Evolutionary conservation across 2,113 vertebrate genomes (phyloP), one percentile per base, ranked within the genome.

Genomic region (Litocranius walleri): DNA sequence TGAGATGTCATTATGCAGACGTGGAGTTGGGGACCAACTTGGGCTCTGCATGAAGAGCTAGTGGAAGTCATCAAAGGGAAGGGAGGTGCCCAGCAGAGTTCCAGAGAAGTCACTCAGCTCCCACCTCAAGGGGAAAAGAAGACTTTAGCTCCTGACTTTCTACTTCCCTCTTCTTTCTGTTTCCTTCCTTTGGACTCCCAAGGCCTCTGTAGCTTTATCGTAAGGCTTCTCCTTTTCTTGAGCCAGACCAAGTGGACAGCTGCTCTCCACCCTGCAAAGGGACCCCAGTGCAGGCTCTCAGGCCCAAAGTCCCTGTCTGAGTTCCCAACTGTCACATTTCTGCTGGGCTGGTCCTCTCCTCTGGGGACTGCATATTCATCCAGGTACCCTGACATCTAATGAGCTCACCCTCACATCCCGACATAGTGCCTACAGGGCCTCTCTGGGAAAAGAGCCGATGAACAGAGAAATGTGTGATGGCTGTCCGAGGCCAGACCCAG

Each of bases 1-100:
- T 19, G 45, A 57, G 67, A 10, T 16, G 17, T 50, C 67, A 30
- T 52, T 23, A 30, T 3, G 8, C 9, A 52, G 25, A 87, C 6
- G 0, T 56, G 50, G n/a, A 33, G 12, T 12, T 30, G 7, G 27
- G 7, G 2, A 43, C 88, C 6, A 13, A 2, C n/a, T 43, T 88
- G 48, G 45, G 61, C 52, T 85, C 50, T 36, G 59, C 10, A 14
- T 33, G 30, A 25, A 57, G 52, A 61, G 25, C 17, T 40, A 27
- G 16, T 15, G n/a, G 64, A 21, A 78, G 17, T 23, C 52, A 21
- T 29, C 16, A 25, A 19, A 62, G n/a, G 43, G 43, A 30, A 50
- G 30, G 29, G 33, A 87, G 15, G 67, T 52, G 5, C 33, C 52
- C 25, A 15, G 33, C 43, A 40, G 67, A 17, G 30, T 17, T 71